Evolutionary conservation across 2,888 invertebrate genomes (phyloP).

Genomic region (Clepsis dumicolana): DNA sequence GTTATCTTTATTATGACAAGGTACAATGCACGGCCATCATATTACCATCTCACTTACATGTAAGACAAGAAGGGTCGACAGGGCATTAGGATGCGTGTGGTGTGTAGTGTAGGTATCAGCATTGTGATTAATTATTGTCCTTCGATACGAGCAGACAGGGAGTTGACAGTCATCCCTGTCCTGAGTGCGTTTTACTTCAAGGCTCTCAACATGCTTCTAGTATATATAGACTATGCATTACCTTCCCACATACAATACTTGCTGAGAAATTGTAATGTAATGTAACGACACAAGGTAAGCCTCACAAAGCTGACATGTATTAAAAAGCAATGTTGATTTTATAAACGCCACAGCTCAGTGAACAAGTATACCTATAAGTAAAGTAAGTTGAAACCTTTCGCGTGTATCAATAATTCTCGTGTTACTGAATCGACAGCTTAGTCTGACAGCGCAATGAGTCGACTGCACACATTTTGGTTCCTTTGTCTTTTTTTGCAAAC

Average conservation of each 20-base stretch:
- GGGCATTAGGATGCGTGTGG: slow-evolving; percentile 16
- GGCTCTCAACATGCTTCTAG: too few species aligned
- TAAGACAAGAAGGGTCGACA: slow-evolving; percentile 29
- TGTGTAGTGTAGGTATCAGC: background rate
- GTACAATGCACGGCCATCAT: slow-evolving; percentile 14
- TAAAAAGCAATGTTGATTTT: background rate
- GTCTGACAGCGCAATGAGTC: slow-evolving; percentile 6
- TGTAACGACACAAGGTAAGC: background rate
- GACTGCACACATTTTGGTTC: background rate
- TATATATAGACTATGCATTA: background rate
- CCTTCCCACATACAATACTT: background rate
- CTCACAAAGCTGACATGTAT: background rate
- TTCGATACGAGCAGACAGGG: background rate
- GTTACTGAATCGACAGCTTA: slow-evolving; percentile 10
- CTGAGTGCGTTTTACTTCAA: background rate
- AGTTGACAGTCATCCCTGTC: background rate
- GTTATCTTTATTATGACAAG: slow-evolving; percentile 14
- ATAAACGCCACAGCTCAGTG: slow-evolving; percentile 8
- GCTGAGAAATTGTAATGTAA: background rate
- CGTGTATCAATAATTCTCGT: slow-evolving; percentile 10
- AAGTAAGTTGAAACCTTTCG: slow-evolving; percentile 4
- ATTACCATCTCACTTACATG: slow-evolving; percentile 32
- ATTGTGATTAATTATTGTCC: background rate
- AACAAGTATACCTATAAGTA: background rate
- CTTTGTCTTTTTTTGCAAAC: slow-evolving; percentile 6